These are phyloP conservation scores for Epinotia ramella DNA, from an alignment of 2,888 invertebrate species.

Conservation along the genomic window DNA sequence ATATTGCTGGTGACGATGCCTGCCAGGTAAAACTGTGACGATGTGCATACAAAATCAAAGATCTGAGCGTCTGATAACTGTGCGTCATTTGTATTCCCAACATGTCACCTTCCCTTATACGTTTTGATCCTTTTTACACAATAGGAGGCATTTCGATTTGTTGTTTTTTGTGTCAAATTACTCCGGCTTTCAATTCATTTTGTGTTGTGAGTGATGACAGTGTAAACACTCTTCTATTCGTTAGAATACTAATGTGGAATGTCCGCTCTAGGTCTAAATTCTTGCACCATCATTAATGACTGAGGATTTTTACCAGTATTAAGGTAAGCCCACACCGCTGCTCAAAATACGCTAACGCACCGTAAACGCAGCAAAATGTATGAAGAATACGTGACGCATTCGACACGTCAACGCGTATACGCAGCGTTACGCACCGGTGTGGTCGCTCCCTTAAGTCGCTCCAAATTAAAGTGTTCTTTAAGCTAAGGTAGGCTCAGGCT, in stretches of 20 bases:
- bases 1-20: neutral
- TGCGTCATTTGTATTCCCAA: slow-evolving; percentile 40
- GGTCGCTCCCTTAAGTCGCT: no score
- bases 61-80: slow-evolving; percentile 33
- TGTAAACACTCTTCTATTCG: neutral
- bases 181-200: neutral
- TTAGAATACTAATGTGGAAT: neutral
- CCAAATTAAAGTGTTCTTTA: no score
- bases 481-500: no score
- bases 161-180: neutral
- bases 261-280: no score
- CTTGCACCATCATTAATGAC: no score
- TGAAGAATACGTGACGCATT: no score
- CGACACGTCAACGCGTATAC: no score
- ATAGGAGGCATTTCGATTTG: slow-evolving; percentile 25
- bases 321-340: no score
- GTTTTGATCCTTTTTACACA: slow-evolving; percentile 38
- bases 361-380: no score
- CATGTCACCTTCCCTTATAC: slow-evolving; percentile 38
- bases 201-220: neutral
- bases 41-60: slow-evolving; percentile 42
- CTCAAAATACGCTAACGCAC: no score
- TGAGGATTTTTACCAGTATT: no score
- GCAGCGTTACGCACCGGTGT: no score
- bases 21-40: slow-evolving; percentile 9